Evolutionary conservation across 2,797 vertebrate genomes (phyloP), one percentile per base, ranked within the genome.

Genomic region (Rhynchotus rufescens): DNA sequence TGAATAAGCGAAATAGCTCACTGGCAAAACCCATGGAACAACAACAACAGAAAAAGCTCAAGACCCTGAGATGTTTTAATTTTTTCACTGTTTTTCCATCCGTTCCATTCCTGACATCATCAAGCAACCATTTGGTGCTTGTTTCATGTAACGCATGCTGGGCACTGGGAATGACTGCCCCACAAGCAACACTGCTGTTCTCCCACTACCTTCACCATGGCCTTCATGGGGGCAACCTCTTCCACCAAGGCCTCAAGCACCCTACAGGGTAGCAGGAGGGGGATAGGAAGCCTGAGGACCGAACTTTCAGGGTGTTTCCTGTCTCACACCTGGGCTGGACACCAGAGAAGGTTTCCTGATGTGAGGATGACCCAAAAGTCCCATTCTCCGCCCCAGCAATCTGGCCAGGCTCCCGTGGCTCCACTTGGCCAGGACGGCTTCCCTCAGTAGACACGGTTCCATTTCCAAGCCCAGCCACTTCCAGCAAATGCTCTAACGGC

Each of bases 81-180:
- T 93, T 95, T 94, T 77, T 78, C 80, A 77, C 93, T n/a, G n/a
- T 96, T 95, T 60, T 95, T 95, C 83, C 49, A 92, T 52, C 67
- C 86, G 36, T 62, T 92, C 25, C 19, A 36, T 45, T 94, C 60
- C 57, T 94, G 90, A 94, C 94, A 90, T 90, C 86, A 94, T 64
- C 78, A 88, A 86, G 57, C 20, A 92, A 56, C 75, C 91, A 91
- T 86, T 89, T 67, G 75, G 68, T 92, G 73, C 75, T 86, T 82
- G 92, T 84, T 94, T 93, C 80, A 79, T 12, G 17, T 52, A 87
- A 67, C 80, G 87, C 1, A 0, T 80, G 74, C 52, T 84, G 60
- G 76, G 64, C 80, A 87, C 87, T 34, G 67, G 40, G 67, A 69
- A 87, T 73, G 81, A 84, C 74, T 54, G 61, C n/a, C 44, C 80